These are phyloP conservation scores for Anas platyrhynchos DNA, from an alignment of 2,113 vertebrate species.

Conservation along the genomic window DNA sequence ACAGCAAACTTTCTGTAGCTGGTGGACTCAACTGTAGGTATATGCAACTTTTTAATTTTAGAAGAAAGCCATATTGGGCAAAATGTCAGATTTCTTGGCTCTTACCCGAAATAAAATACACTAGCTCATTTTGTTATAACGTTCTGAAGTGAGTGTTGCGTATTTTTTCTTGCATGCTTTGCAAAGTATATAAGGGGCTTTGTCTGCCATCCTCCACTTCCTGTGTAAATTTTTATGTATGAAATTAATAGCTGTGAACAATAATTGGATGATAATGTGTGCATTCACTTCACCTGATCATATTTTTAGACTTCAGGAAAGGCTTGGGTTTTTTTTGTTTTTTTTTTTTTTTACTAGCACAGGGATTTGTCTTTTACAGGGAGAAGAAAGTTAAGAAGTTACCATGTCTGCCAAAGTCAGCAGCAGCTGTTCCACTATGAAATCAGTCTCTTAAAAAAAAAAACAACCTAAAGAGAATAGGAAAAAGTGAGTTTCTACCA, in stretches of 20 bases:
- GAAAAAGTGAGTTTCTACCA: background rate
- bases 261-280: fast-evolving
- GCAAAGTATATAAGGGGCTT: background rate
- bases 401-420: background rate
- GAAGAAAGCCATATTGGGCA: slow-evolving; percentile 73
- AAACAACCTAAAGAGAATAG: background rate
- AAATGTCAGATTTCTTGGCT: slow-evolving; percentile 74
- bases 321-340: background rate
- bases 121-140: slow-evolving; percentile 69
- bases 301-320: background rate
- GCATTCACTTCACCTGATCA: background rate
- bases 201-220: background rate
- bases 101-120: slow-evolving; percentile 74
- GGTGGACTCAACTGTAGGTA: slow-evolving; percentile 56
- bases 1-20: slow-evolving; percentile 54
- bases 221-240: background rate
- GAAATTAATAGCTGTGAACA: background rate
- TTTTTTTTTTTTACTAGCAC: background rate
- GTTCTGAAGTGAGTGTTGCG: slow-evolving; percentile 52
- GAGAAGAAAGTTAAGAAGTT: background rate
- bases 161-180: slow-evolving; percentile 50
- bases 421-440: background rate
- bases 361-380: background rate
- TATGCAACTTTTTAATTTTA: slow-evolving; percentile 71
- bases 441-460: background rate